Base-by-base conservation (phyloP, 2,888 invertebrate species). In the Desoria tigrina region DNA sequence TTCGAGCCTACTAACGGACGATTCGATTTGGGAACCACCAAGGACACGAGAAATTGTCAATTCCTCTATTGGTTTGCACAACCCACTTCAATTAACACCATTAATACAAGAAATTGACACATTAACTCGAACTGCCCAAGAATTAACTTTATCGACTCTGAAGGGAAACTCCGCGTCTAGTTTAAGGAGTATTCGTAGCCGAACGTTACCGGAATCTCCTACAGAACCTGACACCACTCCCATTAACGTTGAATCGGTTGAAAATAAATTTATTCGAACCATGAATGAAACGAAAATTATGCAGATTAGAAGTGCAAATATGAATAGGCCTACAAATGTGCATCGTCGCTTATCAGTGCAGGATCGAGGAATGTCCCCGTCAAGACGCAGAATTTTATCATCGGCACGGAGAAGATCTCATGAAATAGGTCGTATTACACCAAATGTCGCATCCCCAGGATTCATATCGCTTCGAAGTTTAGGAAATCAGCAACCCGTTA, bases 71-170 rank as follows among this genome's bases (percentile, higher is more conserved):
- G n/a, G n/a, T n/a, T 39, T 39, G 9, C 39, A 39, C 16, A 9
- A 39, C 9, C 23, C 42, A 1, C 49, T 72, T 1, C 49, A 69
- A 18, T 56, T 74, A 26, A 74, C 71, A 27, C 74, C 74, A 28
- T 45, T 74, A 1, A 72, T 74, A 53, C 58, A 68, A 58, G 74
- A 74, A 58, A 74, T 74, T 14, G 65, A 71, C 24, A 66, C 59
- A 4, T 55, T 74, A 21, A 74, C 74, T 1, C 39, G 66, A 11
- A 64, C 64, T 9, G 69, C 69, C 1, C 65, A 57, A 27, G 69
- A 66, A 23, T 21, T 65, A 16, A 66, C 62, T 9, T 37, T 66
- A 7, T 66, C 66, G 18, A 62, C 50, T 23, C 21, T 62, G 24
- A 37, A 51, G 26, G 32, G 27, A n/a, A 66, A 58, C 21, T n/a